Conservation (phyloP, 2,888 invertebrate species). For the Embidobia sp. region DNA sequence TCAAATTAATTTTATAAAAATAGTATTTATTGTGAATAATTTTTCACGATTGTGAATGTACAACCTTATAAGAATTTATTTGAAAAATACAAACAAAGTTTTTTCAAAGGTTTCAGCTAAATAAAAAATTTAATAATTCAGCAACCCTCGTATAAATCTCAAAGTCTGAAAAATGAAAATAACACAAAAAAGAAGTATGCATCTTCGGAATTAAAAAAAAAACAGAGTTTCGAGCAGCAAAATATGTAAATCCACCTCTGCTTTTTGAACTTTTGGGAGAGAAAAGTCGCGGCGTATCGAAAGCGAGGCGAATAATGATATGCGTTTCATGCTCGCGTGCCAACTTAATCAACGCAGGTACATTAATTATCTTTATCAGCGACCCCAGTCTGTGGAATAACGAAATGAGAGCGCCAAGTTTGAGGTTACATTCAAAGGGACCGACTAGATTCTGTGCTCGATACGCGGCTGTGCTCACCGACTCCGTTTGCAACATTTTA, state of each 20-base stretch:
- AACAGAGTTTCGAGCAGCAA: too few relatives aligned
- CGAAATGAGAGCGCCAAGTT: constrained; percentile 65
- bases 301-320: constrained; percentile 44
- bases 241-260: too few relatives aligned
- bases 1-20: too few relatives aligned
- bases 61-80: not conserved
- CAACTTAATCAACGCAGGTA: constrained; percentile 73
- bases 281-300: constrained; percentile 45
- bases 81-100: not conserved
- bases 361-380: constrained; percentile 78
- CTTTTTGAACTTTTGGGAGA: not conserved
- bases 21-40: too few relatives aligned
- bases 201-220: too few relatives aligned
- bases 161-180: too few relatives aligned
- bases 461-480: constrained; percentile 68
- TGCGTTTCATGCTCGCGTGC: constrained; percentile 71
- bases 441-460: constrained; percentile 69
- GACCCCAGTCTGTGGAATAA: constrained; percentile 73
- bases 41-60: too few relatives aligned
- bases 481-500: constrained; percentile 70
- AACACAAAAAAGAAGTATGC: too few relatives aligned
- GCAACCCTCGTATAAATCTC: too few relatives aligned
- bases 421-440: constrained; percentile 69
- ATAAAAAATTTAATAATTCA: too few relatives aligned
- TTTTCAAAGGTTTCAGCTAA: too few relatives aligned